Evolutionary conservation across 2,113 vertebrate species (phyloP), one percentile per base, ranked within the genome.

Genomic region (Entomyzon cyanotis): DNA sequence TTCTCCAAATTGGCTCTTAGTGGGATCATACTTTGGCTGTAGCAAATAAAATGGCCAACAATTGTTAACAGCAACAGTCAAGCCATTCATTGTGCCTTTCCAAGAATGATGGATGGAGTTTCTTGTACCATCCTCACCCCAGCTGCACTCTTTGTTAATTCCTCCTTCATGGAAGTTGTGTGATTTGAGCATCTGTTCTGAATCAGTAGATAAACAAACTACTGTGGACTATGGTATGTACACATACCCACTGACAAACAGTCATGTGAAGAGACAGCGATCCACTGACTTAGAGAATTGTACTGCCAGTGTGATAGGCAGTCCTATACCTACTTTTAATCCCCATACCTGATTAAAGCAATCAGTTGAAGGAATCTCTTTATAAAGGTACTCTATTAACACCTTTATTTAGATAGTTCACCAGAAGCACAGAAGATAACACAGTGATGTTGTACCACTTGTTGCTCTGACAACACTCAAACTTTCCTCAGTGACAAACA

Each of bases 111-210:
- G 83, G 82, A 84, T 69, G 74, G 94, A 95, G 93, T 94, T 95
- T 89, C 92, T 96, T 63, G 97, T 94, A 82, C 89, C 96, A 96
- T 80, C 82, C 96, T 79, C 84, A 58, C 47, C 70, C 70, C 95
- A 97, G 96, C 96, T 97, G 90, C 89, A 81, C 50, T 90, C 49
- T 50, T 92, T 82, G 46, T 89, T 30, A 84, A 81, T 75, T 94
- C 78, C 14, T 95, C 49, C 58, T 78, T 67, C 63, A 80, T 89
- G 79, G 50, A 96, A 95, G 47, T 74, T 94, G 52, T 81, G 65
- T 17, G 42, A 64, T 81, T 93, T 33, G 65, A 87, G 83, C 89
- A 84, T 94, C 94, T 96, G 93, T 70, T 92, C 31, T 68, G 74
- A 39, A 63, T 59, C 59, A 47, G 55, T 27, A 87, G 82, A 91